These are phyloP conservation scores for Cisticola juncidis DNA, from an alignment of 2,113 vertebrate genomes.

Conservation along the genomic window DNA sequence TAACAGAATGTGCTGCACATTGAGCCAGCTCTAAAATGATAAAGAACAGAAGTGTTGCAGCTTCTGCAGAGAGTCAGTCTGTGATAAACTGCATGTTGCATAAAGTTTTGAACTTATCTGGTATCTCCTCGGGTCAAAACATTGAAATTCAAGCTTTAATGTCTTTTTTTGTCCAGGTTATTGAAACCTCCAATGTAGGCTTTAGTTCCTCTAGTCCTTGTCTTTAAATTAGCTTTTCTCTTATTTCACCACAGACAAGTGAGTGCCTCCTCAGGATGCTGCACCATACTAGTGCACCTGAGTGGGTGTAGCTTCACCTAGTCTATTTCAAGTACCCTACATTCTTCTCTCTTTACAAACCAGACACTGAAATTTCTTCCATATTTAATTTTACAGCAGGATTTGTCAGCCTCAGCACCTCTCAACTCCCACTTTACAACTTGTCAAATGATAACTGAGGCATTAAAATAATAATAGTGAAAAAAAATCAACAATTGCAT, in stretches of 20 bases:
- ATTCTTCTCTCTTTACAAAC: neutral
- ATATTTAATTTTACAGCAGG: constrained; percentile 19
- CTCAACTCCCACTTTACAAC: constrained; percentile 12
- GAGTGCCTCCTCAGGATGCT: neutral
- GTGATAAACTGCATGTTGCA: neutral
- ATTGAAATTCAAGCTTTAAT: neutral
- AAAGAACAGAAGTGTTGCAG: rapidly evolving
- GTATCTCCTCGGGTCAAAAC: neutral
- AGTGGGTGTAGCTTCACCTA: neutral
- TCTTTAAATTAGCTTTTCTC: neutral
- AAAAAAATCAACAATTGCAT: neutral
- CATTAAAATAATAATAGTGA: neutral
- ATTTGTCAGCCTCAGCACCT: constrained; percentile 9
- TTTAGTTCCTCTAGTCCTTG: neutral
- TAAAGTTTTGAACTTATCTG: neutral
- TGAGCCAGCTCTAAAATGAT: neutral
- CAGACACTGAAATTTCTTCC: neutral
- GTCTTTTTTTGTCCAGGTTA: neutral
- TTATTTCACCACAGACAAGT: neutral
- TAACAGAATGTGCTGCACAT: neutral
- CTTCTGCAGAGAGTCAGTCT: neutral
- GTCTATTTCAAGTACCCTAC: neutral
- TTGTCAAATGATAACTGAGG: neutral
- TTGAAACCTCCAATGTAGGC: neutral
- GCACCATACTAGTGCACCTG: neutral